phyloP scores from a whole-genome alignment of 2,888 invertebrate species.

The Dyspetes luteomarginatus region DNA sequence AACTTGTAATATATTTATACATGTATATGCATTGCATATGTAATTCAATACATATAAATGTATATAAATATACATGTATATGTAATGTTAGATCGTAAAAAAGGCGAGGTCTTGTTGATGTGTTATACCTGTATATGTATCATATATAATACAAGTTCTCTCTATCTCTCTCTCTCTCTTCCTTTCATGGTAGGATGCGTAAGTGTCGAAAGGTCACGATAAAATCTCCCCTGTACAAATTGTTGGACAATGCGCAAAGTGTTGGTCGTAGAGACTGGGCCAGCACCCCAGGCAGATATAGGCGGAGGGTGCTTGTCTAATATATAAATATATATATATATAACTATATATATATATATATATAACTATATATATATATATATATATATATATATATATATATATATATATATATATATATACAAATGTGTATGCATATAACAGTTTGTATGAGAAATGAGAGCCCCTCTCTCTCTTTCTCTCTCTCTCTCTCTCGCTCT shows the following conservation, averaged over 20 bases:
- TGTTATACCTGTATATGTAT: no score
- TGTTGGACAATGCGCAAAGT: slow-evolving; percentile 52
- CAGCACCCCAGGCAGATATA: not conserved
- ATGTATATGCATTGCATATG: no score
- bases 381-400: not conserved
- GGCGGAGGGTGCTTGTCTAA: slow-evolving; percentile 1
- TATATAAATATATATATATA: not conserved
- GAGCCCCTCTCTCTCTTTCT: slow-evolving; percentile 31
- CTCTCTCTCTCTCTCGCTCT: slow-evolving; percentile 18
- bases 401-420: not conserved
- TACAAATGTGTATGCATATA: not conserved
- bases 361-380: not conserved
- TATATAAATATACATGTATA: not conserved
- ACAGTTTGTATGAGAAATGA: slow-evolving; percentile 48
- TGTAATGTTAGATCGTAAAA: not conserved
- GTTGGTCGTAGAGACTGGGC: not conserved
- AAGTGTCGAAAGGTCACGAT: slow-evolving; percentile 56
- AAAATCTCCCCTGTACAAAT: slow-evolving; percentile 49
- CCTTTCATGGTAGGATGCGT: not conserved
- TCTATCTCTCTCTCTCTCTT: not conserved
- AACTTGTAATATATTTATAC: no score
- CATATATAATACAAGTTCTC: not conserved
- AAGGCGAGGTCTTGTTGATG: slow-evolving; percentile 18
- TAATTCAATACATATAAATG: no score
- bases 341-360: not conserved